A percentile compares a stretch with the other conserved stretches of the same genome.
phyloP scores from a whole-genome alignment of 2,888 invertebrate species.

The Spodoptera littoralis region DNA sequence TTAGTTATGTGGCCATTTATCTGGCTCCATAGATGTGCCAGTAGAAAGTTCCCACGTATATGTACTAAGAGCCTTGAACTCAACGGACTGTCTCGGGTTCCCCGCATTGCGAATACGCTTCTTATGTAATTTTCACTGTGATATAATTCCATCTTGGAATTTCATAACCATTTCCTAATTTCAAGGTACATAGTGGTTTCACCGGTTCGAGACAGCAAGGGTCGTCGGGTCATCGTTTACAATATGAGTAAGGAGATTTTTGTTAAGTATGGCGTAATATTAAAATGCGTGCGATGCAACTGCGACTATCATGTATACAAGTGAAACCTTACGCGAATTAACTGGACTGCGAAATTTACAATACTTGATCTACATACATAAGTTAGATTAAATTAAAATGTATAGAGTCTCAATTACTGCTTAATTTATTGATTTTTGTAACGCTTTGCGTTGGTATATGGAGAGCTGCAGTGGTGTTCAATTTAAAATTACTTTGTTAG shows the following conservation, averaged over 20 bases:
- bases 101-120: constrained; percentile 56
- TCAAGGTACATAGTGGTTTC: constrained; percentile 92
- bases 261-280: constrained; percentile 50
- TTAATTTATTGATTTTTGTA: background rate
- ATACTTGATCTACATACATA: constrained; percentile 11
- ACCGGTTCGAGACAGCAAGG: constrained; percentile 92
- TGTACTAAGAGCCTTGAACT: constrained; percentile 63
- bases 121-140: constrained; percentile 57
- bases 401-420: no score
- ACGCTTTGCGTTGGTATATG: background rate
- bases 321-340: constrained; percentile 30
- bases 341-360: constrained; percentile 36
- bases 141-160: constrained; percentile 67
- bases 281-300: constrained; percentile 45
- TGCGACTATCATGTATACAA: constrained; percentile 39
- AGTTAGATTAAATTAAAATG: no score
- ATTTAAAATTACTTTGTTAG: constrained; percentile 68
- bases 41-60: constrained; percentile 66
- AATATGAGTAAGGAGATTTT: constrained; percentile 86
- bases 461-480: constrained; percentile 9
- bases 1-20: constrained; percentile 27
- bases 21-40: constrained; percentile 30
- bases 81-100: constrained; percentile 33
- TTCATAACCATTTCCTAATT: constrained; percentile 72
- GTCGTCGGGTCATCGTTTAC: constrained; percentile 92